These are phyloP conservation scores for Phrixothrix hirtus DNA, from an alignment of 2,888 invertebrate genomes.

Conservation along the genomic window DNA sequence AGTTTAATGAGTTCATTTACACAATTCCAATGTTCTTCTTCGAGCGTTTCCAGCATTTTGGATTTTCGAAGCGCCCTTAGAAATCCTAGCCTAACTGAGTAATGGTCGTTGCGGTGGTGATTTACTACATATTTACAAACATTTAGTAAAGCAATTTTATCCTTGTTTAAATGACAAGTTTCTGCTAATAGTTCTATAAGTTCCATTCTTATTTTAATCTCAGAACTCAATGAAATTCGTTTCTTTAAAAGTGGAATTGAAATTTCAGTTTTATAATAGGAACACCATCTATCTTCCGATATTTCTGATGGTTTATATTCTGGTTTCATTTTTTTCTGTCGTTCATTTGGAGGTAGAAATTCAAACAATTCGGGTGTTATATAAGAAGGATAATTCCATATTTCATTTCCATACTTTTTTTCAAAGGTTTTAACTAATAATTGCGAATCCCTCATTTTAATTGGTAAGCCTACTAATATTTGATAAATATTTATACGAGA, in stretches of 20 bases:
- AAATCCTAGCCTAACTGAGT: slow-evolving; percentile 2
- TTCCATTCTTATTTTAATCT: slow-evolving; percentile 4
- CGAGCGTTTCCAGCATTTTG: slow-evolving; percentile 2
- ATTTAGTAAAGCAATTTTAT: slow-evolving; percentile 2
- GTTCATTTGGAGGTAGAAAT: slow-evolving; percentile 5
- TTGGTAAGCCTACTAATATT: background rate
- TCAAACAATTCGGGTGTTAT: slow-evolving; percentile 4
- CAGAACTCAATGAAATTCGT: slow-evolving; percentile 8
- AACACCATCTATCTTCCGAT: slow-evolving; percentile 7
- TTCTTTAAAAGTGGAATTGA: slow-evolving; percentile 14
- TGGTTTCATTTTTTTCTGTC: background rate
- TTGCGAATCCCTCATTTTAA: background rate
- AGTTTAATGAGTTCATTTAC: slow-evolving; percentile 16
- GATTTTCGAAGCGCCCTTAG: slow-evolving; percentile 1
- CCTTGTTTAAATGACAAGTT: slow-evolving; percentile 18
- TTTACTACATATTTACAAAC: slow-evolving; percentile 18
- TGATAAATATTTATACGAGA: background rate
- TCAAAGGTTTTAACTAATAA: slow-evolving; percentile 3
- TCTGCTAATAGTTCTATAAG: slow-evolving; percentile 9
- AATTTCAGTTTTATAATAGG: slow-evolving; percentile 4
- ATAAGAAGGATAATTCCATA: slow-evolving; percentile 3
- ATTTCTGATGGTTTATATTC: background rate
- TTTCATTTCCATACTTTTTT: background rate
- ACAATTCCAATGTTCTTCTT: slow-evolving; percentile 12
- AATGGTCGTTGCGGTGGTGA: slow-evolving; percentile 16